A percentile compares a stretch with the other conserved stretches of the same genome.
Evolutionary conservation across 2,113 vertebrate species (phyloP).

Genomic region (Poeciliopsis retropinna): DNA sequence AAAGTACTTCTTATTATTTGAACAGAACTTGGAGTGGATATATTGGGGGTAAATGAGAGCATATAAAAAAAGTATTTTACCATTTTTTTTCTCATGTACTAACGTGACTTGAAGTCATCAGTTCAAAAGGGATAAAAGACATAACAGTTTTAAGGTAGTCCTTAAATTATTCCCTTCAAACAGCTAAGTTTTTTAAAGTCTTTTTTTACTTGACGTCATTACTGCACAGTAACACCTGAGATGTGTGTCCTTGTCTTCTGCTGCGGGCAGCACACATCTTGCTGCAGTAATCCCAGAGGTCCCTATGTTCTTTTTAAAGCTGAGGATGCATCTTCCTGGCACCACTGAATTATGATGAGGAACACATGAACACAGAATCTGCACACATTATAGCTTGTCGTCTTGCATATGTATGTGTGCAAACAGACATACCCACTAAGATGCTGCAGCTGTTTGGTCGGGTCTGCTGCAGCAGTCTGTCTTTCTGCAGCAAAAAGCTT

Average conservation of each 20-base stretch:
- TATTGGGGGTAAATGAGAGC: too few relatives aligned
- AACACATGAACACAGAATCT: slow-evolving; percentile 1
- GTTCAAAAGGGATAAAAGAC: too few relatives aligned
- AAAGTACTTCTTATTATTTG: too few relatives aligned
- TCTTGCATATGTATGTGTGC: neutral
- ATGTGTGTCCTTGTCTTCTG: slow-evolving; percentile 48
- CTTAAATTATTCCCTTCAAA: neutral
- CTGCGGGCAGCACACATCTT: slow-evolving; percentile 31
- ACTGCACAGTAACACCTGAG: neutral
- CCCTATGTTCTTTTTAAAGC: slow-evolving; percentile 32
- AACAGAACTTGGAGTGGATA: too few relatives aligned
- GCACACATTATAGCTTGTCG: neutral
- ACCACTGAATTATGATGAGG: slow-evolving; percentile 6
- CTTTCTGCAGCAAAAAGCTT: slow-evolving; percentile 60
- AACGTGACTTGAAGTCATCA: too few relatives aligned
- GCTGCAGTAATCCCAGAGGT: slow-evolving; percentile 61
- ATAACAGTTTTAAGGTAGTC: neutral
- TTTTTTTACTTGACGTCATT: neutral
- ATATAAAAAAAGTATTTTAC: too few relatives aligned
- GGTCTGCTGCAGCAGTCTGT: slow-evolving; percentile 54
- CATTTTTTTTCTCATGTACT: too few relatives aligned
- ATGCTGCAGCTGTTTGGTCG: slow-evolving; percentile 24
- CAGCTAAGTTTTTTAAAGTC: neutral
- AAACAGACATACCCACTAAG: neutral
- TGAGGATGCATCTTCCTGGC: slow-evolving; percentile 11